Conservation (phyloP, 2,797 vertebrate genomes). For the Serranus cabrilla region DNA sequence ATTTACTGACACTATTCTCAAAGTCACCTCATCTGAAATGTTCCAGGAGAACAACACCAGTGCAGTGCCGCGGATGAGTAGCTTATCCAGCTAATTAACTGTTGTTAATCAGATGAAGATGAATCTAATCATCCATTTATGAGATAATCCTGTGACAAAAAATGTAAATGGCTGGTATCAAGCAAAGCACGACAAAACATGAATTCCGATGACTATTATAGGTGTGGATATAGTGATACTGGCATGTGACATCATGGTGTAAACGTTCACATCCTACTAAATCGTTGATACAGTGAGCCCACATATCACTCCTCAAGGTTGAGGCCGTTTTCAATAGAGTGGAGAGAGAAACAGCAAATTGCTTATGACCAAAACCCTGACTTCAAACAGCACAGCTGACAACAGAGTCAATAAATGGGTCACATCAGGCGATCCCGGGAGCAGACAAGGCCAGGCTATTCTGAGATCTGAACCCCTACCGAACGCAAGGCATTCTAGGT, state of each 20-base stretch:
- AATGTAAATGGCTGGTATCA: not conserved
- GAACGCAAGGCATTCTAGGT: constrained; percentile 60
- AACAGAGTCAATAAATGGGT: constrained; percentile 65
- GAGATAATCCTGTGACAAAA: constrained; percentile 55
- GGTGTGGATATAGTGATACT: not conserved
- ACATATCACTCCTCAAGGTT: constrained; percentile 41
- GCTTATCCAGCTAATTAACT: constrained; percentile 64
- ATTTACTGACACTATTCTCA: constrained; percentile 74
- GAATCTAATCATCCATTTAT: constrained; percentile 61
- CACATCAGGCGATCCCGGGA: constrained; percentile 46
- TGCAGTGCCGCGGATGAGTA: constrained; percentile 19
- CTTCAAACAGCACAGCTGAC: constrained; percentile 62
- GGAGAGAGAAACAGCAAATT: constrained; percentile 44
- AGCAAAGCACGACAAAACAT: constrained; percentile 26
- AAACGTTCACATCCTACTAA: constrained; percentile 6
- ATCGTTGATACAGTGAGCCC: constrained; percentile 22
- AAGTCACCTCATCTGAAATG: constrained; percentile 76
- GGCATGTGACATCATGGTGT: not conserved
- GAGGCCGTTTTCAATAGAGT: constrained; percentile 20
- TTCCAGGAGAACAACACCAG: constrained; percentile 57
- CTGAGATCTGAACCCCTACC: constrained; percentile 58
- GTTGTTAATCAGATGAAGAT: constrained; percentile 66
- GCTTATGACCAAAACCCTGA: constrained; percentile 52
- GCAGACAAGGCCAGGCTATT: constrained; percentile 51
- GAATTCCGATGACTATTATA: not conserved